Base-by-base conservation (phyloP, 2,888 invertebrate genomes). In the Diploptera punctata region DNA sequence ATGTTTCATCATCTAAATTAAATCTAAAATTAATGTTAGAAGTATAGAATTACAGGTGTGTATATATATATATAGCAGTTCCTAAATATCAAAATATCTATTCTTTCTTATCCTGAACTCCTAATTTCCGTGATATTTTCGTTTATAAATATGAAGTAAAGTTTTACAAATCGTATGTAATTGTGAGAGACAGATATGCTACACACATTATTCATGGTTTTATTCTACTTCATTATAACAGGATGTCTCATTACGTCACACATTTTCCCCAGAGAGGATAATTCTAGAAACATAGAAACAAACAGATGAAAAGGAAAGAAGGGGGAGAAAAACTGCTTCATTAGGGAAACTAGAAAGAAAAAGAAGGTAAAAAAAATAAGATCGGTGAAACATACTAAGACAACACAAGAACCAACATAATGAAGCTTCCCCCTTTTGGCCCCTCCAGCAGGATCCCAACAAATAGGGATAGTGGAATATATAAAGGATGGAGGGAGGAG, bases 281-380 rank as follows among this genome's bases (percentile, higher is more conserved):
- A 19, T 3, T 52, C 18, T 52, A 21, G 18, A 21, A 52, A 52
- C 21, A 52, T 33, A 33, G 18, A 5, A 52, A 52, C 18, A 21
- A 52, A 5, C 2, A 52, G 7, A 54, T 4, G 26, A n/a, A 71
- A 47, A 33, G 49, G 47, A 57, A 13, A 26, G 60, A 24, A 54
- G 2, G 61, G 67, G 54, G 68, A 73, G 44, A 72, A 67, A 62
- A 71, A 68, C 71, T 71, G 67, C 71, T 73, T 74, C 73, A 74
- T 74, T 74, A 74, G 73, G 71, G 57, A 73, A 68, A 71, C 70
- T 62, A 31, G 57, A 47, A 43, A 62, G 61, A 33, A 38, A 24
- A 43, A 49, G 62, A 18, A 52, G 67, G 68, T 4, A 52, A 21
- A 43, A 19, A 21, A 44, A 26, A n/a, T n/a, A n/a, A n/a, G 57